Percentiles rank a stretch among this genome's conserved stretches.
These are phyloP conservation scores for Drosophila lacteicornis DNA, from an alignment of 1,140 invertebrate genomes.

Conservation along the genomic window DNA sequence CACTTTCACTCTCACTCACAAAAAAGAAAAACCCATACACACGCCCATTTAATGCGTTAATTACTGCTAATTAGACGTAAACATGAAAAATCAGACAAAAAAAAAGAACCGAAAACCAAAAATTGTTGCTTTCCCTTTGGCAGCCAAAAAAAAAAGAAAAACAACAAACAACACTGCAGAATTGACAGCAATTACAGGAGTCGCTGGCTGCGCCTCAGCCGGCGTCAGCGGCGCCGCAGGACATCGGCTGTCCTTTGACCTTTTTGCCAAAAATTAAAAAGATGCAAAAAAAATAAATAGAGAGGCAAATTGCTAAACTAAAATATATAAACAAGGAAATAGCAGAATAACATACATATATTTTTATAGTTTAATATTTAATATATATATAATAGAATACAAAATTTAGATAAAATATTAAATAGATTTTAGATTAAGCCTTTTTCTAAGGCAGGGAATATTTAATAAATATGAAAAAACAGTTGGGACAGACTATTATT, in stretches of 20 bases:
- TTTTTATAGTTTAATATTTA: no score
- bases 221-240: slow-evolving; percentile 52
- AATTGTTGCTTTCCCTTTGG: slow-evolving; percentile 68
- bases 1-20: slow-evolving; percentile 46
- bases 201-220: not conserved
- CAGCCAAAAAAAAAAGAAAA: slow-evolving; percentile 29
- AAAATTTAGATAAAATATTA: not conserved
- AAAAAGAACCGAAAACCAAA: slow-evolving; percentile 21
- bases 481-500: no score
- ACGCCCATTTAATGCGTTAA: slow-evolving; percentile 76
- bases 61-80: slow-evolving; percentile 79
- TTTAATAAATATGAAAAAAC: no score
- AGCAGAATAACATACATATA: no score
- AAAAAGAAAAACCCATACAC: slow-evolving; percentile 13
- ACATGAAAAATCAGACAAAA: slow-evolving; percentile 55
- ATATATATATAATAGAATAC: not conserved
- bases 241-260: slow-evolving; percentile 57
- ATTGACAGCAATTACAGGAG: slow-evolving; percentile 77
- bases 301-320: slow-evolving; percentile 24
- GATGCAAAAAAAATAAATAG: slow-evolving; percentile 9
- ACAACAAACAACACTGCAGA: slow-evolving; percentile 30
- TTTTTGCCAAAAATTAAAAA: slow-evolving; percentile 27
- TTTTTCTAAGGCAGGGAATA: no score
- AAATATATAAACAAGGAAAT: not conserved
- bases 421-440: no score